A percentile compares a stretch with the other conserved stretches of the same genome.
These are phyloP conservation scores for Decapterus maruadsi DNA, from an alignment of 2,797 vertebrate species.

Conservation along the genomic window DNA sequence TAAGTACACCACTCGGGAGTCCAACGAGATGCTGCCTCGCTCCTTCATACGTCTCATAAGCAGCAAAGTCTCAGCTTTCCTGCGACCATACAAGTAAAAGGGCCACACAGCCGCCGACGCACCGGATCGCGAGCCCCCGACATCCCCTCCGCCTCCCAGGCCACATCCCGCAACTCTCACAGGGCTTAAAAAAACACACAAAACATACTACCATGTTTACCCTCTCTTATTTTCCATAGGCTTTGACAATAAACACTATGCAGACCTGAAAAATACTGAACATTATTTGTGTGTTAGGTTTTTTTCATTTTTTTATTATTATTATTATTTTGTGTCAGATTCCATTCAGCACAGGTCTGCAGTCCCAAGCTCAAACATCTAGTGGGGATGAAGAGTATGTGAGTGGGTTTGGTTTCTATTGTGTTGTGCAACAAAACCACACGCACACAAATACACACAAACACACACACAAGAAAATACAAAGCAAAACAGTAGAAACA, in stretches of 20 bases:
- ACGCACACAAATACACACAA: background rate
- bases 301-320: conserved; percentile 18
- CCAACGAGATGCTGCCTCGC: conserved; percentile 98
- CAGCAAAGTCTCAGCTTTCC: conserved; percentile 98
- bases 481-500: conserved; percentile 48
- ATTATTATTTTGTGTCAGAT: conserved; percentile 19
- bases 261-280: conserved; percentile 73
- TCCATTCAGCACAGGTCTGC: conserved; percentile 63
- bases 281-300: conserved; percentile 44
- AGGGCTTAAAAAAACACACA: conserved; percentile 65
- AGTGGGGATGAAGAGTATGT: conserved; percentile 65
- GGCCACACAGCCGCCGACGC: conserved; percentile 32
- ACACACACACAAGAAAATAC: background rate
- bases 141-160: conserved; percentile 52
- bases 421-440: conserved; percentile 66
- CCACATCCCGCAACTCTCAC: conserved; percentile 66
- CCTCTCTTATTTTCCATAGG: conserved; percentile 62
- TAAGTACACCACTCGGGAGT: conserved; percentile 97
- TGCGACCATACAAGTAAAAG: conserved; percentile 97
- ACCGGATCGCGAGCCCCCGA: conserved; percentile 40
- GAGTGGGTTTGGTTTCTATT: conserved; percentile 71
- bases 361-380: conserved; percentile 57
- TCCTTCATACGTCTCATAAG: conserved; percentile 98
- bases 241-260: conserved; percentile 80
- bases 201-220: conserved; percentile 58